Conservation (phyloP, 2,797 vertebrate genomes). For the Ceyx erithaca region DNA sequence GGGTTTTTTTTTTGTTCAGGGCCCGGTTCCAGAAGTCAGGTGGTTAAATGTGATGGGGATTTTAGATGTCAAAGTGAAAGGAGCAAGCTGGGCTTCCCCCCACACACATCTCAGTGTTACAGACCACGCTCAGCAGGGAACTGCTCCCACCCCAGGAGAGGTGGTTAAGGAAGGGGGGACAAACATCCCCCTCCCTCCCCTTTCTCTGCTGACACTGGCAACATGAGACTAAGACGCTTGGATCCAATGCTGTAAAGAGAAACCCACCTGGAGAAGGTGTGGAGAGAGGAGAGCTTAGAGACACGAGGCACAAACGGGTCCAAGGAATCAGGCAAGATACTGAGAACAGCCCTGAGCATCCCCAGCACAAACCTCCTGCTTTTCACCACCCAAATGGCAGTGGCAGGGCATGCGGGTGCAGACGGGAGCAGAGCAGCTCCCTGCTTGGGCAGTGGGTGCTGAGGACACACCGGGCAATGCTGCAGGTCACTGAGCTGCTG, state of each 20-base stretch:
- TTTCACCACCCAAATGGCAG: fast-evolving
- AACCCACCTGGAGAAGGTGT: neutral
- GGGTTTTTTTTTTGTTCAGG: neutral
- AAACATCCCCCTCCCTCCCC: fast-evolving
- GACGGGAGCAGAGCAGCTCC: fast-evolving
- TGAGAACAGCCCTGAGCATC: too few relatives aligned
- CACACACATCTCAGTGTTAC: fast-evolving
- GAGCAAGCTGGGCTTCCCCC: neutral
- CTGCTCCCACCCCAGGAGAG: neutral
- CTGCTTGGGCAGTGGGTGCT: fast-evolving
- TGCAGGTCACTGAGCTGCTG: neutral
- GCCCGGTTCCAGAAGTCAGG: neutral
- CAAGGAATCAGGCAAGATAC: neutral
- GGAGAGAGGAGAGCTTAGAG: neutral
- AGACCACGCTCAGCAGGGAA: neutral
- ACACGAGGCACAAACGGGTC: fast-evolving
- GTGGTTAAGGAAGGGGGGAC: neutral
- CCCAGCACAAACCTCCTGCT: neutral
- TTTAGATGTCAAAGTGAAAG: neutral
- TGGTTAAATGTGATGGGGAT: neutral
- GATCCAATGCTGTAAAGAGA: fast-evolving
- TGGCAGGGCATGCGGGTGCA: fast-evolving
- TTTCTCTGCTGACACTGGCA: neutral
- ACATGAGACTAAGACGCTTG: fast-evolving
- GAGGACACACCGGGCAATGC: fast-evolving